phyloP scores from a whole-genome alignment of 2,797 vertebrate genomes.

The Premnoplex brunnescens region DNA sequence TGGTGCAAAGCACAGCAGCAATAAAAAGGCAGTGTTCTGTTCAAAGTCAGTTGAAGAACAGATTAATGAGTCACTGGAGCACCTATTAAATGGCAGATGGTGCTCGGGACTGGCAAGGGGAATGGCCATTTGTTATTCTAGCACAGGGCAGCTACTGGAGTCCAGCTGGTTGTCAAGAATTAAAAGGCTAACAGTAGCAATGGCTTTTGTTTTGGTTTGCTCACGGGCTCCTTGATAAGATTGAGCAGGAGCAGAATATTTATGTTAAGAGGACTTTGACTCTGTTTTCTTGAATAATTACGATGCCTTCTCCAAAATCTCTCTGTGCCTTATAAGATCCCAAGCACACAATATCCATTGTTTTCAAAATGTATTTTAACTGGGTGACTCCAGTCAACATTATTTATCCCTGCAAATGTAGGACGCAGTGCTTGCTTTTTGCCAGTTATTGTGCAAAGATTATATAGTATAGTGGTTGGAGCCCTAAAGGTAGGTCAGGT shows the following conservation, averaged over 20 bases:
- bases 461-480: not conserved
- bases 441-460: not conserved
- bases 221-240: not conserved
- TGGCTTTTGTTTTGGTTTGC: not conserved
- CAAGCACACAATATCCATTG: not conserved
- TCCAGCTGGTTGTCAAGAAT: not conserved
- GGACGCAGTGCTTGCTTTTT: not conserved
- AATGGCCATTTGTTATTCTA: constrained; percentile 8
- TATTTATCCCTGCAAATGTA: not conserved
- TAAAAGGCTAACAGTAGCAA: not conserved
- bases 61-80: constrained; percentile 44
- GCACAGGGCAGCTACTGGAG: not conserved
- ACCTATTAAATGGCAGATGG: constrained; percentile 52
- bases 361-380: not conserved
- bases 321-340: not conserved
- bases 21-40: constrained; percentile 9
- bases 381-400: not conserved
- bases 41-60: constrained; percentile 13
- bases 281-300: not conserved
- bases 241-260: not conserved
- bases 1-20: not conserved
- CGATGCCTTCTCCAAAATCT: not conserved
- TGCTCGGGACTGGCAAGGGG: not conserved
- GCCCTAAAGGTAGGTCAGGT: not conserved
- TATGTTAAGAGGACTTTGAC: not conserved